Evolutionary conservation across 2,888 invertebrate genomes (phyloP).

Genomic region (Meghimatium bilineatum): DNA sequence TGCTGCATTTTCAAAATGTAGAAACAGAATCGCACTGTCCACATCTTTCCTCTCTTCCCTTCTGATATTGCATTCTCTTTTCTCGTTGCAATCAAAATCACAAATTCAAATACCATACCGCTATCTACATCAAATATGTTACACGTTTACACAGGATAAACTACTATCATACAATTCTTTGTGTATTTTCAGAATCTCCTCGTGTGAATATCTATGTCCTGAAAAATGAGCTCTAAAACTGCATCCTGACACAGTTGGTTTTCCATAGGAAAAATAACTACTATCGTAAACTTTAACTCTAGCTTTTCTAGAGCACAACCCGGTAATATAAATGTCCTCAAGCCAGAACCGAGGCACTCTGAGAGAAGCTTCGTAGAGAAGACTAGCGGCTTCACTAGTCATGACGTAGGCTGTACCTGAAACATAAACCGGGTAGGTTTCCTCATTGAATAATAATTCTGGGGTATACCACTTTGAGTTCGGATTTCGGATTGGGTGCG

Average conservation of each 20-base stretch:
- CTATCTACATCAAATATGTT: neutral
- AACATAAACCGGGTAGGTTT: conserved; percentile 90
- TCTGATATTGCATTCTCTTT: too few relatives aligned
- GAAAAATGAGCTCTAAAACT: conserved; percentile 55
- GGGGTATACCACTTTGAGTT: conserved; percentile 93
- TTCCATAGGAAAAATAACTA: conserved; percentile 57
- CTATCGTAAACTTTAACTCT: conserved; percentile 78
- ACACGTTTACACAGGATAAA: neutral
- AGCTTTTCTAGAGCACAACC: conserved; percentile 87
- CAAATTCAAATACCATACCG: too few relatives aligned
- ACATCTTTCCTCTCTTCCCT: too few relatives aligned
- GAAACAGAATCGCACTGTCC: too few relatives aligned
- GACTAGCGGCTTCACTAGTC: conserved; percentile 85
- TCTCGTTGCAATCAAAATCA: too few relatives aligned
- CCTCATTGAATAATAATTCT: conserved; percentile 84
- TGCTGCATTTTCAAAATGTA: too few relatives aligned
- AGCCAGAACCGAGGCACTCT: conserved; percentile 87
- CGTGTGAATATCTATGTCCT: conserved; percentile 59
- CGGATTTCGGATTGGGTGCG: conserved; percentile 84
- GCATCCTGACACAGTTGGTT: conserved; percentile 58
- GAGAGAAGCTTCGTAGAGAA: conserved; percentile 84
- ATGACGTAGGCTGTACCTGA: conserved; percentile 94
- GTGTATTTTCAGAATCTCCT: conserved; percentile 57
- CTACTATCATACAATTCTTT: conserved; percentile 47
- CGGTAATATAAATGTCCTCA: conserved; percentile 94